Evolutionary conservation across 2,797 vertebrate genomes (phyloP).

Genomic region (Oryzias dopingdopingensis): DNA sequence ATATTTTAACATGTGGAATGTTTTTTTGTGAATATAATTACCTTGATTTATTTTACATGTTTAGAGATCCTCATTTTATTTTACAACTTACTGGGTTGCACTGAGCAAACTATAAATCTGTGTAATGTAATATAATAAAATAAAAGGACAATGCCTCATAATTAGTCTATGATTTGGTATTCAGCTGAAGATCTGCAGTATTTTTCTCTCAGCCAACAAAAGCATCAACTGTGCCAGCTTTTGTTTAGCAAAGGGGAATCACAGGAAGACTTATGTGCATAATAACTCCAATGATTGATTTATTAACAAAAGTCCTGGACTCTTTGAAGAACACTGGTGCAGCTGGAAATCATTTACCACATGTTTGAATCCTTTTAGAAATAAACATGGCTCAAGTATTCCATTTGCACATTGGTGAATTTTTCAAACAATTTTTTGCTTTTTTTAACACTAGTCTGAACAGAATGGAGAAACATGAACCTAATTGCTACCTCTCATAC

Average conservation of each 20-base stretch:
- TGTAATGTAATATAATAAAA: neutral
- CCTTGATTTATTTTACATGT: too few relatives aligned
- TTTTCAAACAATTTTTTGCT: slow-evolving; percentile 25
- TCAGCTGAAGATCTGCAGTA: slow-evolving; percentile 37
- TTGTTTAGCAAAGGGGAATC: slow-evolving; percentile 67
- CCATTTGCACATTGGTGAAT: slow-evolving; percentile 51
- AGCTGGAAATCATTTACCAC: slow-evolving; percentile 65
- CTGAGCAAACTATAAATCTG: too few relatives aligned
- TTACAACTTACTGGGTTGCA: too few relatives aligned
- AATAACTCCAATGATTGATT: slow-evolving; percentile 69
- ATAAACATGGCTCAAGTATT: slow-evolving; percentile 64
- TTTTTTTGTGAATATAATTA: neutral
- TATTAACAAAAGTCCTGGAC: slow-evolving; percentile 69
- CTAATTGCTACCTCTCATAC: slow-evolving; percentile 48
- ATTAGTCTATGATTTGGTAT: slow-evolving; percentile 22
- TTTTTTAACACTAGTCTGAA: slow-evolving; percentile 50
- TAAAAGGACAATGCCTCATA: slow-evolving; percentile 19
- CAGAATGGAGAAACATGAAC: slow-evolving; percentile 52
- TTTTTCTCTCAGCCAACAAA: slow-evolving; percentile 29
- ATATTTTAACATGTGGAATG: slow-evolving; percentile 19
- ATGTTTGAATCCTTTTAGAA: slow-evolving; percentile 61
- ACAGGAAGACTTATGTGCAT: slow-evolving; percentile 71
- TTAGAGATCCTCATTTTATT: too few relatives aligned
- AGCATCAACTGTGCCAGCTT: slow-evolving; percentile 59
- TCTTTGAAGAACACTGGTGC: slow-evolving; percentile 65